A percentile compares a stretch with the other conserved stretches of the same genome.
Conservation (phyloP, 92 coral and sea anemone species). For the Blastomussa wellsi region DNA sequence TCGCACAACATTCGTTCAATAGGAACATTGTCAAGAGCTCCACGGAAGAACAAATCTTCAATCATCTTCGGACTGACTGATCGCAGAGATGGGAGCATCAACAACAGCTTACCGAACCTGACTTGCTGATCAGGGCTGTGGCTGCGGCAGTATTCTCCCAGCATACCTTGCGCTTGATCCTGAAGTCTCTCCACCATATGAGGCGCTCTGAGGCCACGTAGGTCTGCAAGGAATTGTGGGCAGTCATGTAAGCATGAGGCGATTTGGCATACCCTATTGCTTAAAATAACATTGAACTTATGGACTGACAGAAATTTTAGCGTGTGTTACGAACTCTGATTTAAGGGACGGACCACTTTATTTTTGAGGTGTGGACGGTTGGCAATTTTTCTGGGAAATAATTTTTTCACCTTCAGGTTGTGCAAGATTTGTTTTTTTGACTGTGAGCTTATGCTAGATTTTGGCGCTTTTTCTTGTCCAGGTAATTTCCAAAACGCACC, state of each 20-base stretch:
- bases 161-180: slow-evolving; percentile 97
- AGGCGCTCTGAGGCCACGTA: slow-evolving; percentile 97
- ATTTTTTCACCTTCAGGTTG: no score
- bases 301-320: not conserved
- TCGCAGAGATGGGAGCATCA: slow-evolving; percentile 89
- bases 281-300: no score
- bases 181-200: slow-evolving; percentile 92
- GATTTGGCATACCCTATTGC: not conserved
- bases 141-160: slow-evolving; percentile 93
- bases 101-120: slow-evolving; percentile 92
- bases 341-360: no score
- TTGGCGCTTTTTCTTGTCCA: no score
- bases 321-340: no score
- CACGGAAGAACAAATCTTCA: slow-evolving; percentile 94
- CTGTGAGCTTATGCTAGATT: no score
- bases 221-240: slow-evolving; percentile 59
- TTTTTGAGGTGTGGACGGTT: no score
- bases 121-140: slow-evolving; percentile 86
- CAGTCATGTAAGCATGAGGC: not conserved
- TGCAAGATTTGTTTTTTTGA: no score
- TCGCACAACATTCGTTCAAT: slow-evolving; percentile 99
- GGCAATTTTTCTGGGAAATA: no score
- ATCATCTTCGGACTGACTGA: slow-evolving; percentile 94
- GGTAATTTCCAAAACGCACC: no score
- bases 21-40: slow-evolving; percentile 88